These are phyloP conservation scores for Hartigia nigra DNA, from an alignment of 2,888 invertebrate genomes.

Conservation along the genomic window DNA sequence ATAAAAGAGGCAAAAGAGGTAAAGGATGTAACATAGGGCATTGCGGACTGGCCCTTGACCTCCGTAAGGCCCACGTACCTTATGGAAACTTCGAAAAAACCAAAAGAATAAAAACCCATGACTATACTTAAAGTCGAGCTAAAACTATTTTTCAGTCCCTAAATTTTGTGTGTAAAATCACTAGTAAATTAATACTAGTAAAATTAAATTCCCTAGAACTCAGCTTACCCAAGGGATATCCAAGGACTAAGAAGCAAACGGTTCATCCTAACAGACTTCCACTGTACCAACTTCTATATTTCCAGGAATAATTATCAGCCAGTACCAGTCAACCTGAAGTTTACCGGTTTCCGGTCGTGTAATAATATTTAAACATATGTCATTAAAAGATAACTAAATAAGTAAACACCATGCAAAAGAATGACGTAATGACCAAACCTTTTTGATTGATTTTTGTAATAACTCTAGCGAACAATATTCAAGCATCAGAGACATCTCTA, in stretches of 20 bases:
- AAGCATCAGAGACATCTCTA: not conserved
- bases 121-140: not conserved
- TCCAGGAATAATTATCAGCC: not conserved
- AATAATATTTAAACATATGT: not conserved
- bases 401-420: not conserved
- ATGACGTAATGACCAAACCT: not conserved
- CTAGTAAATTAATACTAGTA: not conserved
- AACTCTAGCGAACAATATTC: not conserved
- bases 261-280: not conserved
- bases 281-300: not conserved
- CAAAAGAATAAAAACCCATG: not conserved
- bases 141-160: not conserved
- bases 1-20: slow-evolving; percentile 24
- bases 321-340: not conserved
- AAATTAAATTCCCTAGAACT: not conserved
- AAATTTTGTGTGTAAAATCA: not conserved
- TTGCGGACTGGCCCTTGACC: slow-evolving; percentile 20
- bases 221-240: not conserved
- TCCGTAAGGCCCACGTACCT: slow-evolving; percentile 20
- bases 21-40: slow-evolving; percentile 1
- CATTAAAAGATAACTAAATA: not conserved
- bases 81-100: not conserved
- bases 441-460: not conserved
- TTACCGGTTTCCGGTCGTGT: not conserved
- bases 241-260: not conserved